These are phyloP conservation scores for Matsumurasca onukii DNA, from an alignment of 1,140 invertebrate species.

Conservation along the genomic window DNA sequence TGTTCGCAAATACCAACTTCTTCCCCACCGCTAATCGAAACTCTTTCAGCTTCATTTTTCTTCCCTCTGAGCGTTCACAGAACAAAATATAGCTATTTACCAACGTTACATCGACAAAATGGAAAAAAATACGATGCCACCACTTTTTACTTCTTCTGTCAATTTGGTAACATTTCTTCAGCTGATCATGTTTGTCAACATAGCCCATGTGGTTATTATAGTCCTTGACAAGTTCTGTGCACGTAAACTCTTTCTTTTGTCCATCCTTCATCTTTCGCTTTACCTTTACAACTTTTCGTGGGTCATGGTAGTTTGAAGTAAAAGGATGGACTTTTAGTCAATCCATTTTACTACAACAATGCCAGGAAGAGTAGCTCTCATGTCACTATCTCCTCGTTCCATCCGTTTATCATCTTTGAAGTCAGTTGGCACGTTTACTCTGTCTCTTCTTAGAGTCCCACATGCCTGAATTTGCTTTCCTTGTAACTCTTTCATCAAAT, in stretches of 20 bases:
- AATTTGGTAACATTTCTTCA: constrained; percentile 45
- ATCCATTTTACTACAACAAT: constrained; percentile 28
- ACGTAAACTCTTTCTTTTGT: constrained; percentile 33
- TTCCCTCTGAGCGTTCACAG: constrained; percentile 20
- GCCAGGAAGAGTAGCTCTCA: constrained; percentile 28
- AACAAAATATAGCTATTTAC: constrained; percentile 45
- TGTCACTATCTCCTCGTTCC: constrained; percentile 39
- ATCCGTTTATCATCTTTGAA: constrained; percentile 36
- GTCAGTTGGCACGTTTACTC: constrained; percentile 35
- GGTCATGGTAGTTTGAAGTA: constrained; percentile 36
- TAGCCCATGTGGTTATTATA: constrained; percentile 48
- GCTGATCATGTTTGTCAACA: constrained; percentile 48
- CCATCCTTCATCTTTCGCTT: constrained; percentile 37
- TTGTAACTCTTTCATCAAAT: not conserved
- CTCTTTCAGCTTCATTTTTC: constrained; percentile 24
- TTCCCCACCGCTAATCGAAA: constrained; percentile 18
- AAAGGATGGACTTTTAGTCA: constrained; percentile 28
- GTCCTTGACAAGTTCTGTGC: constrained; percentile 44
- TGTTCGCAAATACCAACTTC: not conserved
- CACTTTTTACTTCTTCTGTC: constrained; percentile 47
- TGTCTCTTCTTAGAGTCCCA: constrained; percentile 4
- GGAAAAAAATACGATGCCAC: constrained; percentile 47
- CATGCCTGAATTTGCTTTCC: not conserved
- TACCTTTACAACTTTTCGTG: constrained; percentile 17
- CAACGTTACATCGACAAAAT: constrained; percentile 43